Evolutionary conservation across 2,113 vertebrate species (phyloP), one percentile per base, ranked within the genome.

Genomic region (Syngnathus scovelli): DNA sequence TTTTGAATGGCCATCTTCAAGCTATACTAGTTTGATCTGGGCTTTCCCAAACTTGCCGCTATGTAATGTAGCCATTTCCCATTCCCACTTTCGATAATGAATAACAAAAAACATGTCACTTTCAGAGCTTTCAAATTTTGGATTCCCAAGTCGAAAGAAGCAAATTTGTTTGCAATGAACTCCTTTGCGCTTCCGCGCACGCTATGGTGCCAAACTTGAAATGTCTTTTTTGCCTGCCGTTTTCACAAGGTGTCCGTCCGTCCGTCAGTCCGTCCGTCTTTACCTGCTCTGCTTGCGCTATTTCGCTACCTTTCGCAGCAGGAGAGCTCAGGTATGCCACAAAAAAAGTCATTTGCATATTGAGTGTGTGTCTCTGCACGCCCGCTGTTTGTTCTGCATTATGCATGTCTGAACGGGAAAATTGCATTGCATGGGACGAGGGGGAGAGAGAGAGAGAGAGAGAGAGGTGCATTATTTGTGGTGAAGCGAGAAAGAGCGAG

Each of bases 401-500:
- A 66, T 69, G 59, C 27, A 65, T 58, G 64, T 64, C 48, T 61
- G 64, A n/a, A 63, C 64, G 41, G 33, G 65, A 51, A 43, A 65
- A 73, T 71, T 82, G 52, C 59, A 59, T 68, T 75, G 52, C 54
- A 55, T 69, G 73, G 73, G 62, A 75, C 55, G 38, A 76, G 74
- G 70, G 55, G 49, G 41, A 43, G n/a, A 33, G 43, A 16, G n/a
- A 59, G n/a, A 33, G 43, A 16, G n/a, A 59, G 37, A 27, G 49
- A 43, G 60, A 54, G 37, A 63, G 23, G 11, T 16, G 44, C 27
- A 33, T 33, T 51, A 69, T 67, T 65, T 69, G 67, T 74, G 66
- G 64, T 72, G 64, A 41, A 75, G 67, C 1, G 66, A 66, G 80
- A 73, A 72, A 46, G 70, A 75, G 72, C 70, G 77, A 71, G 71